These are phyloP conservation scores for Ashinkailepas kermadecensis DNA, from an alignment of 2,888 invertebrate genomes.

Conservation along the genomic window DNA sequence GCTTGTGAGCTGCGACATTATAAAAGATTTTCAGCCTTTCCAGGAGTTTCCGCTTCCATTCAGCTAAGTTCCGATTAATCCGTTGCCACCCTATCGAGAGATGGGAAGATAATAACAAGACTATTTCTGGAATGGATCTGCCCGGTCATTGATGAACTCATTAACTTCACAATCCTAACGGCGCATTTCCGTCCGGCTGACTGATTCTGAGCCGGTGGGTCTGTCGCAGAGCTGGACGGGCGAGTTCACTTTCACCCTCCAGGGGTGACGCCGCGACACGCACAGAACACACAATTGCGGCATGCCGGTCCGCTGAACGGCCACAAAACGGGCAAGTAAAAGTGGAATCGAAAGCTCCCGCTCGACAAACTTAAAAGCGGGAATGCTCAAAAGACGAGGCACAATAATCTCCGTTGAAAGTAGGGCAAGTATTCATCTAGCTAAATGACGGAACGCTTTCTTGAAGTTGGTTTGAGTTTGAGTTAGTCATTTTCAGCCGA, in stretches of 20 bases:
- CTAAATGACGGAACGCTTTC: too few relatives aligned
- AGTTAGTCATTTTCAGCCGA: too few relatives aligned
- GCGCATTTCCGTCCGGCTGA: background rate
- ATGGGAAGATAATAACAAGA: background rate
- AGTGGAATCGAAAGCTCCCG: too few relatives aligned
- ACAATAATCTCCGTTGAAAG: too few relatives aligned
- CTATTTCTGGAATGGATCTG: background rate
- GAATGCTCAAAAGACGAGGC: too few relatives aligned
- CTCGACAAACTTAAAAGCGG: too few relatives aligned
- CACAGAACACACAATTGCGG: background rate
- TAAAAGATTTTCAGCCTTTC: too few relatives aligned
- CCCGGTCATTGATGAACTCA: background rate
- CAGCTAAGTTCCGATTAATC: background rate
- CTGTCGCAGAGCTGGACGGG: background rate
- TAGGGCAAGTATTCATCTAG: too few relatives aligned
- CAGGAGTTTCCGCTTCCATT: background rate
- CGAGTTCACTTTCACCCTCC: background rate
- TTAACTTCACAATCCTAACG: slow-evolving; percentile 14
- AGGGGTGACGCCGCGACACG: background rate
- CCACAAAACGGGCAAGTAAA: too few relatives aligned
- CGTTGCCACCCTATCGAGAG: background rate
- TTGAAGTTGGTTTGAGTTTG: too few relatives aligned
- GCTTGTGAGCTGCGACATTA: too few relatives aligned
- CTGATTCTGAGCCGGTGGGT: background rate
- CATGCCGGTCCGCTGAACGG: background rate